Evolutionary conservation across 1,140 invertebrate species (phyloP), one percentile per base, ranked within the genome.

Genomic region (Neomicropteryx cornuta): DNA sequence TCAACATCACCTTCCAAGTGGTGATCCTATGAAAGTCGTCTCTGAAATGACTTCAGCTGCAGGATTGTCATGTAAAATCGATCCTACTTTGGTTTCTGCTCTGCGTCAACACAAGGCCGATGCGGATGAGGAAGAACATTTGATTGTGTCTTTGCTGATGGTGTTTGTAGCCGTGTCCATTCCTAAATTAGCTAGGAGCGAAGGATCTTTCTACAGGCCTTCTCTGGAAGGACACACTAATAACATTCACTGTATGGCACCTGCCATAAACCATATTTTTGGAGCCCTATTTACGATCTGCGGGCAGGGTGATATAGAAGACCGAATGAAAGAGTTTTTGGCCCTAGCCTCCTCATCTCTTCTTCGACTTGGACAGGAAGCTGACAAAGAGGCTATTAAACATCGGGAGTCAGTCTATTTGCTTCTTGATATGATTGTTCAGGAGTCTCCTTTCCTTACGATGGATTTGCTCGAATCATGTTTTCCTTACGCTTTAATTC

Each of bases 161-260:
- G 96, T 99, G 3, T 99, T 98, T 66, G 87, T 99, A 1, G 96
- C 96, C 0, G 93, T 99, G 19, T 94, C 94, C 0, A 84, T 99
- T 48, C 95, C 96, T 3, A 91, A 93, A 62, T 71, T 99, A n/a
- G 92, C 95, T 1, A 75, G 87, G 36, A 85, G 77, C 47, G 93
- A 97, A 35, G 79, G 77, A 32, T 91, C 89, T 0, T 87, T 89
- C 46, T 94, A 92, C 61, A 68, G 83, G 51, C 87, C 94, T 3
- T 88, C 88, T 2, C 70, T 97, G 13, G 90, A 96, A 70, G 93
- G 89, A 0, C 93, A 97, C 60, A 79, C 86, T 1, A 99, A 99
- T 65, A 99, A 99, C 60, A 95, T 92, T 43, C 96, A 99, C 58
- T 98, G 95, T 52, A 83, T 99, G 68, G 88, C 92, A 2, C 76